Percentiles rank a stretch among this genome's conserved stretches.
These are phyloP conservation scores for Timema podura DNA, from an alignment of 2,888 invertebrate genomes.

Conservation along the genomic window DNA sequence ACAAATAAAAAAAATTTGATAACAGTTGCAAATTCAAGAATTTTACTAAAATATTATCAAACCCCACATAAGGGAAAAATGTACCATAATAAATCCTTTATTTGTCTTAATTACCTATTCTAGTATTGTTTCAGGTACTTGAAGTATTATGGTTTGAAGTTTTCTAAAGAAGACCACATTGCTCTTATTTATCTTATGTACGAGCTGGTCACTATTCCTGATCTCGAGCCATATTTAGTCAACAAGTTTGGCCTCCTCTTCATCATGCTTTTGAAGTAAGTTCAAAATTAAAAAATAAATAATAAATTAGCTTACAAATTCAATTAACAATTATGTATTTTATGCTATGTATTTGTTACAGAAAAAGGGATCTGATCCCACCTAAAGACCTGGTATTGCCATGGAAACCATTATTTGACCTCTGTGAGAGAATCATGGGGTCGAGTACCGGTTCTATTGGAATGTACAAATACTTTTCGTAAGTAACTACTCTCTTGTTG, in stretches of 20 bases:
- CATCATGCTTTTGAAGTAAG: conserved; percentile 70
- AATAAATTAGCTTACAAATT: not conserved
- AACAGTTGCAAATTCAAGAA: not conserved
- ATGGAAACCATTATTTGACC: conserved; percentile 80
- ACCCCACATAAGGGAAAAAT: not conserved
- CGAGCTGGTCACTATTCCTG: conserved; percentile 70
- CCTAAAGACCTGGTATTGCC: conserved; percentile 75
- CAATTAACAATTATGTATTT: not conserved
- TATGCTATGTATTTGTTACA: conserved; percentile 41
- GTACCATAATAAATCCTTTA: conserved; percentile 9
- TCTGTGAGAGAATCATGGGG: conserved; percentile 57
- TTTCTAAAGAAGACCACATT: conserved; percentile 87
- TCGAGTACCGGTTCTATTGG: conserved; percentile 50
- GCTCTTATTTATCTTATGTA: conserved; percentile 72
- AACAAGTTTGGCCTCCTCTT: conserved; percentile 68
- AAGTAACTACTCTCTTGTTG: no score
- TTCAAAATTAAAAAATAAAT: conserved; percentile 32
- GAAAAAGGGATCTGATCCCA: conserved; percentile 71
- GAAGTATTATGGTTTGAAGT: conserved; percentile 77
- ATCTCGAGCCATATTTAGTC: conserved; percentile 70
- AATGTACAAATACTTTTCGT: conserved; percentile 56
- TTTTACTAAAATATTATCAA: conserved; percentile 3
- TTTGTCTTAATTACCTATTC: no score
- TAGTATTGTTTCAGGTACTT: conserved; percentile 68
- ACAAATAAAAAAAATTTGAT: not conserved